Conservation (phyloP, 53 echinoderm and acorn worm species). For the Astropecten irregularis region DNA sequence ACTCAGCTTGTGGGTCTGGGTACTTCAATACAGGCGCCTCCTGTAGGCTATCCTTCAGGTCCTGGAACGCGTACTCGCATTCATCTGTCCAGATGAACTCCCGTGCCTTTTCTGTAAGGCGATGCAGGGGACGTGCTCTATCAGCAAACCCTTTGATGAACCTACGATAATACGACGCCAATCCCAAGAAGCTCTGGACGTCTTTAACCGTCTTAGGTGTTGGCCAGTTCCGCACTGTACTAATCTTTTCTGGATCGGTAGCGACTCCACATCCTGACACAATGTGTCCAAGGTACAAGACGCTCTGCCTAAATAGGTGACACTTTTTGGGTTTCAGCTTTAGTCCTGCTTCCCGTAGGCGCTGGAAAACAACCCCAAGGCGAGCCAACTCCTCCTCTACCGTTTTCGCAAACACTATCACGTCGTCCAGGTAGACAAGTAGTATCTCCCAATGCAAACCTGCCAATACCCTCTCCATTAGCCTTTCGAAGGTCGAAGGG, state of each 20-base stretch:
- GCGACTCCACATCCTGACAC: neutral
- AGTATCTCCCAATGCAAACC: slow-evolving; percentile 52
- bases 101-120: neutral
- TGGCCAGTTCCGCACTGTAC: neutral
- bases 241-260: neutral
- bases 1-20: neutral
- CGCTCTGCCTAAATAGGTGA: neutral
- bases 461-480: slow-evolving; percentile 24
- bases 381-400: neutral
- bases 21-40: neutral
- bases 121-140: neutral
- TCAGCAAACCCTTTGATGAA: neutral
- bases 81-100: neutral
- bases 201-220: neutral
- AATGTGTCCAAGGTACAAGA: neutral
- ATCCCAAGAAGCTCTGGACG: neutral
- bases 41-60: neutral
- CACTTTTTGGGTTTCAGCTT: neutral
- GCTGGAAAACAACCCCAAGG: neutral
- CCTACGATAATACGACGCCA: neutral
- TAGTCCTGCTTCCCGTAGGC: neutral
- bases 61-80: neutral
- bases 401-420: slow-evolving; percentile 57
- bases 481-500: slow-evolving; percentile 33
- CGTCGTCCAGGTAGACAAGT: slow-evolving; percentile 59